Evolutionary conservation across 1,140 invertebrate species (phyloP).

Genomic region (Lithobius niger): DNA sequence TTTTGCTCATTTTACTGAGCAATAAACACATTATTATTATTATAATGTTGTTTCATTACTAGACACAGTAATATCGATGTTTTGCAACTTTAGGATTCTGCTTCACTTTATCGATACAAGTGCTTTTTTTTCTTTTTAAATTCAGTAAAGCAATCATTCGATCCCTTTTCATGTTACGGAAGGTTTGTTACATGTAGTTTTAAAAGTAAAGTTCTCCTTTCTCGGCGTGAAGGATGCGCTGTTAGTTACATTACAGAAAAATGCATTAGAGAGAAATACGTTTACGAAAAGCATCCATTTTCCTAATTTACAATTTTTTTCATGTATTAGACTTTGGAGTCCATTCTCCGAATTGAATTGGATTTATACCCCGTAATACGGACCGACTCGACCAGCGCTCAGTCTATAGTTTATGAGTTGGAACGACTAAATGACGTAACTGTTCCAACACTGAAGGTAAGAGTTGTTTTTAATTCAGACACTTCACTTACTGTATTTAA

Average conservation of each 20-base stretch:
- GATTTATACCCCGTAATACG: constrained; percentile 63
- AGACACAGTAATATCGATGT: too few species aligned
- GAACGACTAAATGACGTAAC: constrained; percentile 44
- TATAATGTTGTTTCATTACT: too few species aligned
- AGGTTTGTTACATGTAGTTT: too few species aligned
- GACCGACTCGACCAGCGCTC: constrained; percentile 42
- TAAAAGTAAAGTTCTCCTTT: too few species aligned
- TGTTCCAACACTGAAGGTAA: constrained; percentile 43
- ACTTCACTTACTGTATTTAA: background rate
- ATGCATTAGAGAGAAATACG: background rate
- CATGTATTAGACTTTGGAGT: constrained; percentile 48
- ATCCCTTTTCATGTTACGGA: too few species aligned
- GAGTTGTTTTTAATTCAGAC: background rate
- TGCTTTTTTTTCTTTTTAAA: too few species aligned
- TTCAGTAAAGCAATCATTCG: too few species aligned
- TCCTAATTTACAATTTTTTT: background rate
- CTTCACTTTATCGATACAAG: too few species aligned
- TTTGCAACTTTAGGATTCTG: too few species aligned
- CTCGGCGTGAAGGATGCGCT: too few species aligned
- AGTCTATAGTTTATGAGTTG: constrained; percentile 42
- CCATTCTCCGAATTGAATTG: constrained; percentile 54
- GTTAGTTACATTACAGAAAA: background rate
- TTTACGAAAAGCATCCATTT: constrained; percentile 1
- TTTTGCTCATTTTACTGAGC: too few species aligned
- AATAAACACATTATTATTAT: too few species aligned